These are phyloP conservation scores for Rotaria socialis DNA, from an alignment of 2,888 invertebrate species.

Conservation along the genomic window DNA sequence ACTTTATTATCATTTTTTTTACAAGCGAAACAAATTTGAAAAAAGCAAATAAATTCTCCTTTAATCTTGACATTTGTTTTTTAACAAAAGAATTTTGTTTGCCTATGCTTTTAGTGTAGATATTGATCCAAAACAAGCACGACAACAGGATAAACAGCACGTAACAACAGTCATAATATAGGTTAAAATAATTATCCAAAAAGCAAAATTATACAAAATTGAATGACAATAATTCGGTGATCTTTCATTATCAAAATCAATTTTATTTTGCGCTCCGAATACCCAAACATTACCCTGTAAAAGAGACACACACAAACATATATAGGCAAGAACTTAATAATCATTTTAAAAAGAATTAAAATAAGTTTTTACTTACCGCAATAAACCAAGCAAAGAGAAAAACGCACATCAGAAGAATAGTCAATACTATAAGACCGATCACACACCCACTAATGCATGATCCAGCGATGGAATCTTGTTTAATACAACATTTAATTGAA, in stretches of 20 bases:
- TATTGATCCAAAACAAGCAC: not conserved
- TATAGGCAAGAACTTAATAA: no score
- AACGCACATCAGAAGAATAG: not conserved
- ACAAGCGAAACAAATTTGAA: no score
- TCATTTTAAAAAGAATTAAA: not conserved
- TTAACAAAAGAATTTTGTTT: not conserved
- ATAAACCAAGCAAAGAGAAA: conserved; percentile 45
- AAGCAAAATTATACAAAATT: conserved; percentile 40
- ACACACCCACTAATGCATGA: not conserved
- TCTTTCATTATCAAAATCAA: not conserved
- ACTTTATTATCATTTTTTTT: no score
- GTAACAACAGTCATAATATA: conserved; percentile 21
- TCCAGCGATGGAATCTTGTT: not conserved
- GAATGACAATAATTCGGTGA: conserved; percentile 38
- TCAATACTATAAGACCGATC: not conserved
- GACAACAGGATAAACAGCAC: not conserved
- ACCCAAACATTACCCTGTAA: conserved; percentile 40
- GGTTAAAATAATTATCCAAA: conserved; percentile 41
- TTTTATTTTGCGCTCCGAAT: not conserved
- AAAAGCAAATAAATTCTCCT: no score
- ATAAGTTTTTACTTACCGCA: not conserved
- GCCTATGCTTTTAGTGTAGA: not conserved
- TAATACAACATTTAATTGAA: not conserved
- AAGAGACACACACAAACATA: no score
- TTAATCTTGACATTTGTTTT: no score